Evolutionary conservation across 1,140 invertebrate genomes (phyloP), one percentile per base, ranked within the genome.

Genomic region (Drosophila nikananu): DNA sequence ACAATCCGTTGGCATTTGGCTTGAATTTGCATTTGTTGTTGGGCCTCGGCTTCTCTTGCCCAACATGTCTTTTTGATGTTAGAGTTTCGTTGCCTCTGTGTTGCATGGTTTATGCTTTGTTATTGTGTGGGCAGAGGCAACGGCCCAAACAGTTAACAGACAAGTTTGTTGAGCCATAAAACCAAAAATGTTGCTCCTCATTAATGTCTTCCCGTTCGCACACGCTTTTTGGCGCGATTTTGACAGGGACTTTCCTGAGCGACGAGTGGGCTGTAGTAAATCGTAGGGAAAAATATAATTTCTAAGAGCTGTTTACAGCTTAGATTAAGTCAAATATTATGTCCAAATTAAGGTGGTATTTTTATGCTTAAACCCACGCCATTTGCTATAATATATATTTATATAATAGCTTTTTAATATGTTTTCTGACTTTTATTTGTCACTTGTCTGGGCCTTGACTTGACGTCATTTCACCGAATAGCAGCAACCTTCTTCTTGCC

Each of bases 131-230:
- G 70, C 41, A 57, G 57, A 68, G 55, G 51, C 75, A 55, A 15
- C 21, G 30, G 44, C 52, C 46, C 39, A 64, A 60, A 51, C 64
- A 37, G 64, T 63, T 63, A 66, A 37, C 39, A 63, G 58, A 86
- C 82, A 61, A 86, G 82, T 86, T 84, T 84, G 64, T 63, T 71
- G 30, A 59, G 73, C 60, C 42, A 70, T 86, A 84, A 81, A 84
- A 71, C 67, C 64, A 68, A 71, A 86, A 75, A 77, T 78, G 79
- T 75, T 81, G 77, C 83, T 74, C 52, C 80, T 46, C 63, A 68
- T 51, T 32, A 25, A 17, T 35, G 48, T 8, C 42, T 35, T 68
- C 17, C 52, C 49, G n/a, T 30, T 37, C 30, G 30, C 48, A 19
- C 15, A 17, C n/a, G 46, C 55, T 48, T 54, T 74, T 13, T n/a